phyloP scores from a whole-genome alignment of 2,797 vertebrate species.

The Balearica regulorum region DNA sequence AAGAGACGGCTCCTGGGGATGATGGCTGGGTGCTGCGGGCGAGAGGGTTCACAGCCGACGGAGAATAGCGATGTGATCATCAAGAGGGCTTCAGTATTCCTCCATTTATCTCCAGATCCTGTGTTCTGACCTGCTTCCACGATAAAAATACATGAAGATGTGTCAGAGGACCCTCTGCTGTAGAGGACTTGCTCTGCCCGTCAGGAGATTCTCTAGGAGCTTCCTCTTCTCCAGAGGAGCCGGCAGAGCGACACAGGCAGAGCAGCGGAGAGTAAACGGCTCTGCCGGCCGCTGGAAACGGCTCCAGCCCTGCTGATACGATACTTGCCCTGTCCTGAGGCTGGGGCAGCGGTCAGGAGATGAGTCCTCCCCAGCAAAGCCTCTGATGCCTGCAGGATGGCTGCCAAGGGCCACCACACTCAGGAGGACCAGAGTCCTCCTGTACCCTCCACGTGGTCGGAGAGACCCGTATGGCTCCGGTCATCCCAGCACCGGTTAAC shows the following conservation, averaged over 20 bases:
- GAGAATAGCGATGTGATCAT: not conserved
- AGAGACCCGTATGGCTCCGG: accelerated
- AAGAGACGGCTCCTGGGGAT: not conserved
- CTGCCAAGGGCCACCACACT: not conserved
- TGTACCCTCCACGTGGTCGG: not conserved
- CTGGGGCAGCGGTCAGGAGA: not conserved
- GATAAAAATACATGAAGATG: not conserved
- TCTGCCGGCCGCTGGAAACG: not conserved
- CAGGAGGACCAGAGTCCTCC: not conserved
- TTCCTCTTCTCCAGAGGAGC: not conserved
- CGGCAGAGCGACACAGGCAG: not conserved
- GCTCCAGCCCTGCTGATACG: accelerated
- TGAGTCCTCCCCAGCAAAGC: not conserved
- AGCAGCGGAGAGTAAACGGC: not conserved
- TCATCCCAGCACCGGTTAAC: not conserved
- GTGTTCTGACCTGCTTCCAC: too few relatives aligned
- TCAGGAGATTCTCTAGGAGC: not conserved
- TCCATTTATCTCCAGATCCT: not conserved
- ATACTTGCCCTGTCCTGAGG: too few relatives aligned
- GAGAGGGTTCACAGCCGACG: not conserved
- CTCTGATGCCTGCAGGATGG: not conserved
- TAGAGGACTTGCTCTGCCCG: not conserved
- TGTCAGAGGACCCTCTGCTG: too few relatives aligned
- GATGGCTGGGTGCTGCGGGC: not conserved
- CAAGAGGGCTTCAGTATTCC: not conserved